Conservation (phyloP, 2,797 vertebrate genomes). For the Crossoptilon crossoptilon region DNA sequence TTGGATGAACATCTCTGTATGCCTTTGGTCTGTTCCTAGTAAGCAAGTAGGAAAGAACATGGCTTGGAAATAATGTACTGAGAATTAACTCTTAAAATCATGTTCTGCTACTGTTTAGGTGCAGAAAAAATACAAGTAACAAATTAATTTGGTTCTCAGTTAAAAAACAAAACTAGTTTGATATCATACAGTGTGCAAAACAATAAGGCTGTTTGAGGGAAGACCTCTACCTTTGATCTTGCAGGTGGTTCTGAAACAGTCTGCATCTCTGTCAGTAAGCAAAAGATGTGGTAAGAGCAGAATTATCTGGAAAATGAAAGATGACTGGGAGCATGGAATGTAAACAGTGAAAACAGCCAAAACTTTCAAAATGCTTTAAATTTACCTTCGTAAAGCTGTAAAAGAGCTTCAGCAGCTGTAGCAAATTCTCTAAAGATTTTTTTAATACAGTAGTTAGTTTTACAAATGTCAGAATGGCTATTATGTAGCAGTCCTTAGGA, state of each 20-base stretch:
- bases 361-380: background rate
- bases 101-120: background rate
- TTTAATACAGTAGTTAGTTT: background rate
- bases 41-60: background rate
- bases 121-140: background rate
- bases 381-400: background rate
- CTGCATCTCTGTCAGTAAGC: background rate
- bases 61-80: background rate
- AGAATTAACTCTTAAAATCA: background rate
- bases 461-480: background rate
- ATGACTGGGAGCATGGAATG: background rate
- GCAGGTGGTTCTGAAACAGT: background rate
- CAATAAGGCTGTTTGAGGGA: background rate
- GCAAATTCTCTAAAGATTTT: background rate
- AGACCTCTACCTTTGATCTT: background rate
- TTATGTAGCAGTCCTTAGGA: background rate
- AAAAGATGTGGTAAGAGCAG: rapidly evolving
- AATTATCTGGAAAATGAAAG: background rate
- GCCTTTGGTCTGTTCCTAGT: background rate
- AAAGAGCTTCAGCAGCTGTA: background rate
- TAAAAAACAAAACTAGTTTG: background rate
- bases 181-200: background rate
- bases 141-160: background rate
- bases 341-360: background rate
- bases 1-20: background rate